phyloP scores from a whole-genome alignment of 2,113 vertebrate genomes.

The Chauna torquata region DNA sequence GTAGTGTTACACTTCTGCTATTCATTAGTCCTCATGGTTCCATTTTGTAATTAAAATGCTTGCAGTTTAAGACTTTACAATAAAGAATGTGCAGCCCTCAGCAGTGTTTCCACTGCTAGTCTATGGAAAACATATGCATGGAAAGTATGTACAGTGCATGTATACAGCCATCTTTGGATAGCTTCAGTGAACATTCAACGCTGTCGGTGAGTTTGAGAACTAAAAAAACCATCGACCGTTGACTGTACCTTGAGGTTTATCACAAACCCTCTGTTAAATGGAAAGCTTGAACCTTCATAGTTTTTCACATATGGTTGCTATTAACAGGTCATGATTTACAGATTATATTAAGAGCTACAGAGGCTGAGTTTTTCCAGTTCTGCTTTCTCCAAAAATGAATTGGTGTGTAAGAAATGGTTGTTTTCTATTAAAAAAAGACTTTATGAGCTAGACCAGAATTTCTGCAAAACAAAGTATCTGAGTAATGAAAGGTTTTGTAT shows the following conservation, averaged over 20 bases:
- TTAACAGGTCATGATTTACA: conserved; percentile 58
- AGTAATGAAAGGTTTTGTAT: neutral
- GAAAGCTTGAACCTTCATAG: conserved; percentile 2
- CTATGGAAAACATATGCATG: conserved; percentile 58
- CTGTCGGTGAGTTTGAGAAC: conserved; percentile 96
- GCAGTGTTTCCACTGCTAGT: conserved; percentile 55
- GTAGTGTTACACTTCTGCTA: conserved; percentile 27
- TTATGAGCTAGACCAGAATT: neutral
- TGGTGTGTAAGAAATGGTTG: neutral
- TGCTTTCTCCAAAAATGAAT: neutral
- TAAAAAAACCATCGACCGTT: conserved; percentile 98
- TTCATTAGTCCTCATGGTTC: conserved; percentile 60
- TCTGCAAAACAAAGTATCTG: neutral
- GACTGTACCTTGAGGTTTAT: conserved; percentile 96
- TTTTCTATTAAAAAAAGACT: neutral
- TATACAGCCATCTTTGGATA: conserved; percentile 70
- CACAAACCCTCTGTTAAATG: conserved; percentile 54
- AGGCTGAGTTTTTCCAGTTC: conserved; percentile 51
- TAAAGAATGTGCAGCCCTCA: conserved; percentile 65
- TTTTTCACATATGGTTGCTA: conserved; percentile 46
- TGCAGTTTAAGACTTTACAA: conserved; percentile 50
- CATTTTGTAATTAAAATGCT: conserved; percentile 62
- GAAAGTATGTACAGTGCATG: conserved; percentile 38
- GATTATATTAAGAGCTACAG: conserved; percentile 17
- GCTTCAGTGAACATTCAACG: conserved; percentile 95